These are phyloP conservation scores for Rhynchomys soricoides DNA, from an alignment of 2,113 vertebrate species.

Conservation along the genomic window DNA sequence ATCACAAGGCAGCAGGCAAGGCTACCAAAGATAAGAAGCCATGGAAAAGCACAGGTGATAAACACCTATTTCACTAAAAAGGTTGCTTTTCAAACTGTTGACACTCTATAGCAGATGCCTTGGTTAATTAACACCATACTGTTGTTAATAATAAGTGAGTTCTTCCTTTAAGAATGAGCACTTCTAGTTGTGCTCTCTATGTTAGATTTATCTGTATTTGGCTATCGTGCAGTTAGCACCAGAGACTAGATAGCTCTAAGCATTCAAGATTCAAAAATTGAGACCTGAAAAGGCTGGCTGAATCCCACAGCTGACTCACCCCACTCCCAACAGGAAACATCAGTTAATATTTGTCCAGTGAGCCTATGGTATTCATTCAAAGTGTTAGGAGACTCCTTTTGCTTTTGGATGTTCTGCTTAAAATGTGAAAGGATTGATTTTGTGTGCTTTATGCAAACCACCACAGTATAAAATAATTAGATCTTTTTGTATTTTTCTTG, in stretches of 20 bases:
- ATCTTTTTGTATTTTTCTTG: constrained; percentile 28
- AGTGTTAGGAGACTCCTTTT: neutral
- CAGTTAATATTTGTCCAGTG: constrained; percentile 11
- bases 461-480: constrained; percentile 47
- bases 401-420: constrained; percentile 35
- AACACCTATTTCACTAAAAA: neutral
- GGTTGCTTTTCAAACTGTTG: neutral
- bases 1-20: neutral
- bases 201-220: neutral
- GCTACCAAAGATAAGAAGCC: neutral
- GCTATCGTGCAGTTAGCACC: neutral
- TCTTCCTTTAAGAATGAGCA: neutral
- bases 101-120: neutral
- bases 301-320: constrained; percentile 18
- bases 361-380: neutral
- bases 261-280: neutral
- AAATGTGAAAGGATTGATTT: constrained; percentile 32
- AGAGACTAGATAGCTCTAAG: neutral
- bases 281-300: neutral
- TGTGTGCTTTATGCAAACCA: constrained; percentile 31
- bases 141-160: neutral
- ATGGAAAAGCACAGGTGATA: neutral
- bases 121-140: neutral
- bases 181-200: neutral
- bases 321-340: neutral